Conservation (phyloP, 1,140 invertebrate species). For the Calephelis virginiensis region DNA sequence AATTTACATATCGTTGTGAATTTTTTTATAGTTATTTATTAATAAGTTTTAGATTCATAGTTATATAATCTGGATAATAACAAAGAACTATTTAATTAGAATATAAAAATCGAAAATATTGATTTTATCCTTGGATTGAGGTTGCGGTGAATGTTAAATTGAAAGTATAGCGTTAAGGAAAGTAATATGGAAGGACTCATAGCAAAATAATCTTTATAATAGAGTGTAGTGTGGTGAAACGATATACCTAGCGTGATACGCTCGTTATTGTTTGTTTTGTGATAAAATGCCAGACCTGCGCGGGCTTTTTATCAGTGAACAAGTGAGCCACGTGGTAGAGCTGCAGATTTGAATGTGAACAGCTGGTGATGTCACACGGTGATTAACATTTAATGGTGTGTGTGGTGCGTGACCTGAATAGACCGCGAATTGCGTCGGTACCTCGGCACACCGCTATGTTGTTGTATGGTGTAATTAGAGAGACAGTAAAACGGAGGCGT, state of each 20-base stretch:
- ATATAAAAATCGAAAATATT: too few relatives aligned
- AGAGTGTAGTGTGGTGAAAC: slow-evolving; percentile 16
- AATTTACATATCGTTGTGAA: slow-evolving; percentile 13
- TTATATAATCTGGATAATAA: not conserved
- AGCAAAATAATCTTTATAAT: not conserved
- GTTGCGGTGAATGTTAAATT: too few relatives aligned
- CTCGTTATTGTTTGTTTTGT: slow-evolving; percentile 59
- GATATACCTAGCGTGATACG: slow-evolving; percentile 36
- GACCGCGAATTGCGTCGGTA: slow-evolving; percentile 37
- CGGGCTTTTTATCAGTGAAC: slow-evolving; percentile 40
- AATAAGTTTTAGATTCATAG: not conserved
- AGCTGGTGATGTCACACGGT: slow-evolving; percentile 23
- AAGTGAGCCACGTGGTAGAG: slow-evolving; percentile 40
- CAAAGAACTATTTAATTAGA: too few relatives aligned
- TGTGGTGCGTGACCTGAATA: slow-evolving; percentile 42
- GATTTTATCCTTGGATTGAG: too few relatives aligned
- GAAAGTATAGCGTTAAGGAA: not conserved
- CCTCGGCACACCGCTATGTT: slow-evolving; percentile 67
- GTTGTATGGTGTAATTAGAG: slow-evolving; percentile 58
- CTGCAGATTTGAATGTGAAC: slow-evolving; percentile 22
- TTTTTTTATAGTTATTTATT: not conserved
- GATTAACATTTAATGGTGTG: slow-evolving; percentile 40
- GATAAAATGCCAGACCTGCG: slow-evolving; percentile 52
- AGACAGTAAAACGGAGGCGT: slow-evolving; percentile 72
- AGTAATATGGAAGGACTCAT: not conserved